Percentiles rank a stretch among this genome's conserved stretches.
Evolutionary conservation across 2,113 vertebrate genomes (phyloP).

Genomic region (Phycodurus eques): DNA sequence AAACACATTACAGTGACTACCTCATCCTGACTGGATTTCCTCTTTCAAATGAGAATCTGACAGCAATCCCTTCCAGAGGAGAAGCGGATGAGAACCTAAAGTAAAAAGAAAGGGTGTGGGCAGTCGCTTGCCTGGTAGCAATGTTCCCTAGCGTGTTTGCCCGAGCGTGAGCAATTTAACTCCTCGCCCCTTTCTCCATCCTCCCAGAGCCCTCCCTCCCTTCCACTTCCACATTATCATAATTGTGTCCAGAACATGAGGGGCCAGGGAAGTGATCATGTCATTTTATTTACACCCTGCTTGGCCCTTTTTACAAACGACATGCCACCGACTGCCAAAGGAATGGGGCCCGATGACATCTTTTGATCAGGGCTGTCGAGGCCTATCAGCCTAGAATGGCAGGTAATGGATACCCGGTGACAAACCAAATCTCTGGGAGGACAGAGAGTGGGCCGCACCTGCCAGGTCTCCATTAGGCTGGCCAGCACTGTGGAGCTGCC

Average conservation of each 20-base stretch:
- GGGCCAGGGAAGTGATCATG: slow-evolving; percentile 99
- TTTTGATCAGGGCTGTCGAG: slow-evolving; percentile 99
- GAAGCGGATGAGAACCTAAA: slow-evolving; percentile 23
- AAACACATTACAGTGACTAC: slow-evolving; percentile 75
- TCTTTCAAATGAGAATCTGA: slow-evolving; percentile 78
- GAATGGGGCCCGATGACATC: slow-evolving; percentile 94
- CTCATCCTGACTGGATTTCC: slow-evolving; percentile 84
- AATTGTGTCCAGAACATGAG: slow-evolving; percentile 99
- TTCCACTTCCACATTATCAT: slow-evolving; percentile 89
- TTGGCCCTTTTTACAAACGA: slow-evolving; percentile 96
- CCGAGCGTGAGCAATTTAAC: slow-evolving; percentile 69
- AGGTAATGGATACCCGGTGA: slow-evolving; percentile 99
- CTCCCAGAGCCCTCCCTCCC: slow-evolving; percentile 71
- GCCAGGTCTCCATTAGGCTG: slow-evolving; percentile 98
- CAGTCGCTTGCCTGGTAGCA: slow-evolving; percentile 14
- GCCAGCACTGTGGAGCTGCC: slow-evolving; percentile 83
- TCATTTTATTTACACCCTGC: slow-evolving; percentile 99
- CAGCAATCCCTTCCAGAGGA: slow-evolving; percentile 74
- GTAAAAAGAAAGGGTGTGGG: slow-evolving; percentile 57
- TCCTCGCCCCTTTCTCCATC: slow-evolving; percentile 76
- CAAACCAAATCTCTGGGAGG: slow-evolving; percentile 99
- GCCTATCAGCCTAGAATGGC: slow-evolving; percentile 99
- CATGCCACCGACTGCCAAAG: slow-evolving; percentile 96
- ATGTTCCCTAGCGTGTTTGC: slow-evolving; percentile 79
- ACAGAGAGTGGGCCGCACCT: slow-evolving; percentile 95